Evolutionary conservation across 2,113 vertebrate genomes (phyloP).

Genomic region (Microtus montanus): DNA sequence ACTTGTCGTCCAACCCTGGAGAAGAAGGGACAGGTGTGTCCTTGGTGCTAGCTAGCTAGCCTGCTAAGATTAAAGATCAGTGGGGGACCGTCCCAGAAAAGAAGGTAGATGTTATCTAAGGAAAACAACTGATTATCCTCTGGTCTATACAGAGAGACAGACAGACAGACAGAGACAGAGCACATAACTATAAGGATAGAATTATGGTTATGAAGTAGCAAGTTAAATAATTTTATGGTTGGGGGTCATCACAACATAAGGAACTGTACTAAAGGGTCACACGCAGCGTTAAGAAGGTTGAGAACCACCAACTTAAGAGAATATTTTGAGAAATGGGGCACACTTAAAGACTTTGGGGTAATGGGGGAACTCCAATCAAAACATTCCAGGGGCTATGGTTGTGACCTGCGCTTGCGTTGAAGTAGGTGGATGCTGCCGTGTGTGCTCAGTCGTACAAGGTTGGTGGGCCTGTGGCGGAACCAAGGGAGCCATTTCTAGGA

Average conservation of each 20-base stretch:
- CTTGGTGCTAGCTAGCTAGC: not conserved
- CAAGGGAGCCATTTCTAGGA: not conserved
- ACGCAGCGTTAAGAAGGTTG: not conserved
- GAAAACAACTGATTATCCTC: not conserved
- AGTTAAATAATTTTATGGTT: not conserved
- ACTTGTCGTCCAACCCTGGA: not conserved
- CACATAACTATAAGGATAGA: not conserved
- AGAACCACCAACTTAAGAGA: not conserved
- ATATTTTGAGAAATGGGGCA: not conserved
- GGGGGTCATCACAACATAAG: not conserved
- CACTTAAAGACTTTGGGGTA: not conserved
- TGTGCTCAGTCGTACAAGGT: not conserved
- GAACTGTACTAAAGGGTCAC: not conserved
- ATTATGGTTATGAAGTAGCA: not conserved
- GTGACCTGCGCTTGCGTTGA: not conserved
- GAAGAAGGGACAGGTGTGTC: not conserved
- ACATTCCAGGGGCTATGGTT: not conserved
- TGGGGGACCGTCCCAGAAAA: not conserved
- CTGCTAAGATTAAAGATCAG: not conserved
- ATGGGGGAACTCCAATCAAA: not conserved
- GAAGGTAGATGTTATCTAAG: not conserved
- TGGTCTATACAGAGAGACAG: not conserved
- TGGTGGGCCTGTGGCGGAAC: not conserved
- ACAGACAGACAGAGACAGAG: not conserved
- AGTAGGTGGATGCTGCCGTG: not conserved